Conservation (phyloP, 2,113 vertebrate species). For the Dasyornis broadbenti region DNA sequence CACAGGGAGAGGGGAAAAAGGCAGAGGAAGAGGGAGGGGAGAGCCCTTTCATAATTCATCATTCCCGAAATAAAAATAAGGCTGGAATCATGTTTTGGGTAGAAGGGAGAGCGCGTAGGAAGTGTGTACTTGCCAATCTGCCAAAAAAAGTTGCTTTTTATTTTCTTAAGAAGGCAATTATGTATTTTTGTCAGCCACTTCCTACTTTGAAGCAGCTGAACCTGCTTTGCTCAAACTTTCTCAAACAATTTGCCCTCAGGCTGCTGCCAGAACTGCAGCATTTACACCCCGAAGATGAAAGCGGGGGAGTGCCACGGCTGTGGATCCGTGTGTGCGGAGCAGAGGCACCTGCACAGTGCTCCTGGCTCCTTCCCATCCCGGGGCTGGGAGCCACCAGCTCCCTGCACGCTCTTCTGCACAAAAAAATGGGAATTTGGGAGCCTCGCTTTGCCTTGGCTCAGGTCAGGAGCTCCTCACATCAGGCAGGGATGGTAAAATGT, state of each 20-base stretch:
- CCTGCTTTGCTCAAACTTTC: conserved; percentile 56
- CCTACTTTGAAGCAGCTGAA: conserved; percentile 51
- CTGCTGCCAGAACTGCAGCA: conserved; percentile 40
- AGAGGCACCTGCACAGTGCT: not conserved
- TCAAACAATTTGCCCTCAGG: conserved; percentile 42
- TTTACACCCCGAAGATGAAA: conserved; percentile 37
- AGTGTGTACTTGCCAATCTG: conserved; percentile 59
- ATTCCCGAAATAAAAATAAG: conserved; percentile 56
- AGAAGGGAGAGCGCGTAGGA: conserved; percentile 47
- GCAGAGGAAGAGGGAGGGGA: conserved; percentile 20
- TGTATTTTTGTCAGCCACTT: conserved; percentile 51
- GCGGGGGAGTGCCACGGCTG: not conserved
- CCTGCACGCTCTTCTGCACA: not conserved
- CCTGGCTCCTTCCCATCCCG: not conserved
- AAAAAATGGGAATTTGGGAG: not conserved
- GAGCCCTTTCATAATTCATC: conserved; percentile 54
- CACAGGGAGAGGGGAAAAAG: conserved; percentile 5
- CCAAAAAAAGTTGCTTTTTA: conserved; percentile 50
- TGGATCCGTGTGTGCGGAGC: not conserved
- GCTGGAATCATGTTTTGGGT: conserved; percentile 56
- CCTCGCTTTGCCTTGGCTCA: not conserved
- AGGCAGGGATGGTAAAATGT: accelerated
- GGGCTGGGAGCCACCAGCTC: not conserved
- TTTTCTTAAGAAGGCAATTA: conserved; percentile 61
- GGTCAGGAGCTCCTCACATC: not conserved